Conservation (phyloP, 1,140 invertebrate species). For the Zaprionus ornatus region DNA sequence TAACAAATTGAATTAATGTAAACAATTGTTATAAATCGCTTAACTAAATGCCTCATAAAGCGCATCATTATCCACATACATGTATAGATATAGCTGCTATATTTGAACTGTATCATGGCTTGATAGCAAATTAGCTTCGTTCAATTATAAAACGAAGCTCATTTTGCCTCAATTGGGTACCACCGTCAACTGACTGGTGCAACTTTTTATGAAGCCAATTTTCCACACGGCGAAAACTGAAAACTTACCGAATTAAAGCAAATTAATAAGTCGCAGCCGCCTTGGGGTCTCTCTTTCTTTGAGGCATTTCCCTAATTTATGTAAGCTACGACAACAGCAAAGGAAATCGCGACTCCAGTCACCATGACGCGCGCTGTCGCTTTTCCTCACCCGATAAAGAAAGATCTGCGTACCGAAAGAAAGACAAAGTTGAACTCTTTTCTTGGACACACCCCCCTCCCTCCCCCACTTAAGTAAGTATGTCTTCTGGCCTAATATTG, state of each 20-base stretch:
- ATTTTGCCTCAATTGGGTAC: constrained; percentile 14
- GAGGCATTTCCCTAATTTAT: constrained; percentile 65
- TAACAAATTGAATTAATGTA: neutral
- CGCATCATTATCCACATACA: neutral
- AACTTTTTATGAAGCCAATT: constrained; percentile 60
- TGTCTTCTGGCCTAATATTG: neutral
- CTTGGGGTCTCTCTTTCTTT: constrained; percentile 10
- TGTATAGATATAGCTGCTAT: neutral
- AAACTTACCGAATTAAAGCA: constrained; percentile 74
- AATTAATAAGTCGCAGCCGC: constrained; percentile 73
- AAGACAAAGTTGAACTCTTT: constrained; percentile 15
- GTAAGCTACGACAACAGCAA: constrained; percentile 27
- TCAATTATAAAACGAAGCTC: constrained; percentile 2
- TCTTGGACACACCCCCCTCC: neutral
- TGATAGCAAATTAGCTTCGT: constrained; percentile 11
- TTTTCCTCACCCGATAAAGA: constrained; percentile 15
- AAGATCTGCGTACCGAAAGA: constrained; percentile 21
- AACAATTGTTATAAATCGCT: neutral
- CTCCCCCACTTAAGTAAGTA: neutral
- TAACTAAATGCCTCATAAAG: neutral
- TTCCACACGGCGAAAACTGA: constrained; percentile 46
- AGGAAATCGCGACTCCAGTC: constrained; percentile 26
- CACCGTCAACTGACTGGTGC: neutral
- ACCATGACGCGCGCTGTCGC: constrained; percentile 44
- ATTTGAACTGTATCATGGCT: neutral